Percentiles rank a stretch among this genome's conserved stretches.
Evolutionary conservation across 2,113 vertebrate genomes (phyloP).

Genomic region (Engystomops pustulosus): DNA sequence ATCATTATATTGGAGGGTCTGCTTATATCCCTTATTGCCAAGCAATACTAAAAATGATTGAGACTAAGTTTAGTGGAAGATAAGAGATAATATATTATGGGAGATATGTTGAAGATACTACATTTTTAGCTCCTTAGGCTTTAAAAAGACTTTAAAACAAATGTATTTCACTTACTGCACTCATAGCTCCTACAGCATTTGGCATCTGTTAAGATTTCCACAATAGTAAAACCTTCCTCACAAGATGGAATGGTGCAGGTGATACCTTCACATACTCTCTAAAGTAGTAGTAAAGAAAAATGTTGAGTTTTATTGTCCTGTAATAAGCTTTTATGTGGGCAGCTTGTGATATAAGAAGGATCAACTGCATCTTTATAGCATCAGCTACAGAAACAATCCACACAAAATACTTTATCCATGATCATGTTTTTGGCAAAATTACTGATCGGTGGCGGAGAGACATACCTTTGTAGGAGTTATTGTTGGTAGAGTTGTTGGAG

Average conservation of each 20-base stretch:
- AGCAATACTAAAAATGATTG: no score
- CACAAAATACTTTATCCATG: background rate
- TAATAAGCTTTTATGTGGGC: background rate
- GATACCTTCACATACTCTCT: background rate
- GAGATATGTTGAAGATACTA: no score
- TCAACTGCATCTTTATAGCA: no score
- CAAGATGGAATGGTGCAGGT: background rate
- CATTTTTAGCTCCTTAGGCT: no score
- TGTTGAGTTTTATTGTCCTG: background rate
- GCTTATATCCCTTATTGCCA: no score
- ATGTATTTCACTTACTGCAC: slow-evolving; percentile 50
- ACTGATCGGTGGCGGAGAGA: background rate
- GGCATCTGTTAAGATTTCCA: background rate
- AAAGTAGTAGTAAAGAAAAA: background rate
- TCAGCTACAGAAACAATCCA: background rate
- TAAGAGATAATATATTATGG: no score
- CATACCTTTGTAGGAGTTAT: background rate
- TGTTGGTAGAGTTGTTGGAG: background rate
- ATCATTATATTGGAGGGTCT: no score
- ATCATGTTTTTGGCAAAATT: no score
- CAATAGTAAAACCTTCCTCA: no score
- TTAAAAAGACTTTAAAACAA: no score
- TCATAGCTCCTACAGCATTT: background rate
- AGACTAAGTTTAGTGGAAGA: no score
- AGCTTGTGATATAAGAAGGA: background rate